Base-by-base conservation (phyloP, 2,797 vertebrate species). In the Octomys mimax region DNA sequence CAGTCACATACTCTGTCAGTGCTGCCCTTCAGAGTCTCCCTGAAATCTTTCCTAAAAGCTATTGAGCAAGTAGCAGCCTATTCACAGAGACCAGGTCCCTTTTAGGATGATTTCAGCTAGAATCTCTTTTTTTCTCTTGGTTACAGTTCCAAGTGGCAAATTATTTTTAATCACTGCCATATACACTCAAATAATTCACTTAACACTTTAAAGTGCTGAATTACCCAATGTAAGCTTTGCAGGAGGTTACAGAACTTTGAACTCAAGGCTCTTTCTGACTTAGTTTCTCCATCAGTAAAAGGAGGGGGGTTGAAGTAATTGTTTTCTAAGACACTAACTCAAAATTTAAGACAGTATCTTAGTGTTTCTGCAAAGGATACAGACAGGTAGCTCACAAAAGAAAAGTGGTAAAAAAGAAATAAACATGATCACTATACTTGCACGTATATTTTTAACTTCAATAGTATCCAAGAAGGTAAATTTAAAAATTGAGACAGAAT, bases 391-490 rank as follows among this genome's bases (percentile, higher is more conserved):
- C 75, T 78, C 75, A 52, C 14, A 49, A 66, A 66, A 66, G 64
- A 66, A 71, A 71, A 71, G 22, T n/a, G 14, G n/a, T 70, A 18
- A 68, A 68, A n/a, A 68, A 36, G 19, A 71, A 71, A 71, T 71
- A 71, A 77, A 77, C 28, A 49, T 52, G 39, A 24, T 42, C 42
- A 81, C 57, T 24, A 93, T 7, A 66, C 14, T 16, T 36, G 14
- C 4, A 19, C 13, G 46, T 3, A 49, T 46, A 77, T n/a, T 62
- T 88, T 36, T 46, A 54, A 79, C 31, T 78, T 71, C 19, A 46
- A 49, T 14, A 80, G 46, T 84, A 93, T 75, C n/a, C 39, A 68
- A 84, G 83, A 79, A 36, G 70, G 52, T 54, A 81, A 96, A 61
- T 39, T 54, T 2, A 54, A 75, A 92, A 77, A 77, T 70, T 62